Evolutionary conservation across 2,888 invertebrate genomes (phyloP).

Genomic region (Uloborus plumipes): DNA sequence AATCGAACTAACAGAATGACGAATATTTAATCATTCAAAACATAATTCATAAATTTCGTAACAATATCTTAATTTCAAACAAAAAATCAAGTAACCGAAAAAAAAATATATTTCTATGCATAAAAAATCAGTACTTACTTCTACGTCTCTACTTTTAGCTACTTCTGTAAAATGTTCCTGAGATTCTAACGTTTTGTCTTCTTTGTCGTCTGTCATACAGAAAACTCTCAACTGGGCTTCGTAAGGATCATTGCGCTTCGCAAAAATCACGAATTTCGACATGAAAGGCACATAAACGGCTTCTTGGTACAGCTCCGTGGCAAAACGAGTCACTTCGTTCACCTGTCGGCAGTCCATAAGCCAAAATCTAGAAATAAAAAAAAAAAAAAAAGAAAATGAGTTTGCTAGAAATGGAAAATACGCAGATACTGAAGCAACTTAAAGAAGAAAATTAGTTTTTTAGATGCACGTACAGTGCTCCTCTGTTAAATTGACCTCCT

Average conservation of each 20-base stretch:
- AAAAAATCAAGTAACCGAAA: neutral
- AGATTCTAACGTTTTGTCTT: constrained; percentile 97
- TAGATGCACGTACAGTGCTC: too few species aligned
- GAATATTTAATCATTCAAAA: too few species aligned
- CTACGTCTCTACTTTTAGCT: constrained; percentile 81
- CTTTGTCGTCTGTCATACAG: constrained; percentile 99
- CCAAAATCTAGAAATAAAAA: constrained; percentile 91
- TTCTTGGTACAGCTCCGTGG: constrained; percentile 97
- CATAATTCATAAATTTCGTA: neutral
- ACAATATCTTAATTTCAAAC: neutral
- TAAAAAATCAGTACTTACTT: constrained; percentile 21
- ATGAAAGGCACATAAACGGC: constrained; percentile 99
- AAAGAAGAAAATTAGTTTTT: too few species aligned
- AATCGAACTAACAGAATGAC: too few species aligned
- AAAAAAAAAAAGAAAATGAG: neutral
- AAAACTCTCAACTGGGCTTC: constrained; percentile 96
- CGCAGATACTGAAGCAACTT: too few species aligned
- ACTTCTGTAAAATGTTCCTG: constrained; percentile 97
- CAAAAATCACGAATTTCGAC: constrained; percentile 99
- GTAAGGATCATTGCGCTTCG: constrained; percentile 91
- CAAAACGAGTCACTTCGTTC: constrained; percentile 98
- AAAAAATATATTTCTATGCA: too few species aligned
- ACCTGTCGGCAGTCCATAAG: constrained; percentile 98
- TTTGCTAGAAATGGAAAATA: too few species aligned
- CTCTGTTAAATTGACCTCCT: too few species aligned